Percentiles rank a stretch among this genome's conserved stretches.
phyloP scores from a whole-genome alignment of 2,113 vertebrate species.

The Bufo gargarizans region DNA sequence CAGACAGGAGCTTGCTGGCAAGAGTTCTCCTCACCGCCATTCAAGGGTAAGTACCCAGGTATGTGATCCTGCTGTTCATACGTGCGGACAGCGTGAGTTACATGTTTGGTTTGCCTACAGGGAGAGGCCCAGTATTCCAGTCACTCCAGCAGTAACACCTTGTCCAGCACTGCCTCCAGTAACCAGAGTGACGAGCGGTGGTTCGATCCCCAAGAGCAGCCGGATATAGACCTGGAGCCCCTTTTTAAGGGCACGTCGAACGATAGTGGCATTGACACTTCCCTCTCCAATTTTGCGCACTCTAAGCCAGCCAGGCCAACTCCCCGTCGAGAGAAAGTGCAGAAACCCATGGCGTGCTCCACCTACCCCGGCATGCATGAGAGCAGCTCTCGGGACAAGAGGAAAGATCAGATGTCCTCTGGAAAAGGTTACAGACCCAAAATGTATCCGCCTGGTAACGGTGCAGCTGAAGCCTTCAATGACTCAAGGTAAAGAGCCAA shows the following conservation, averaged over 20 bases:
- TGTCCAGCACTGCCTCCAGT: constrained; percentile 92
- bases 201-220: constrained; percentile 78
- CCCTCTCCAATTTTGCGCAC: constrained; percentile 69
- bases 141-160: constrained; percentile 92
- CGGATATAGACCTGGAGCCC: constrained; percentile 77
- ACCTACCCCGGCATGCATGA: constrained; percentile 73
- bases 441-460: constrained; percentile 76
- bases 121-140: constrained; percentile 87
- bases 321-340: constrained; percentile 62
- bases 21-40: constrained; percentile 87
- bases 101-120: constrained; percentile 64
- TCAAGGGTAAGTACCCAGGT: constrained; percentile 77
- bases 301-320: constrained; percentile 64
- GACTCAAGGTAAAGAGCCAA: constrained; percentile 65
- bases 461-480: constrained; percentile 56
- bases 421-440: constrained; percentile 80
- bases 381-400: constrained; percentile 63
- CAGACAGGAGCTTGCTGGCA: constrained; percentile 81
- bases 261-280: constrained; percentile 88
- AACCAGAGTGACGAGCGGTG: constrained; percentile 90
- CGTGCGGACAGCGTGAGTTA: not conserved
- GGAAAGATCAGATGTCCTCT: constrained; percentile 77
- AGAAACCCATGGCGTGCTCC: constrained; percentile 71
- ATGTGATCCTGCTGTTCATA: not conserved
- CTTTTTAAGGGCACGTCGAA: constrained; percentile 84